Base-by-base conservation (phyloP, 2,113 vertebrate genomes). In the Bucco capensis region DNA sequence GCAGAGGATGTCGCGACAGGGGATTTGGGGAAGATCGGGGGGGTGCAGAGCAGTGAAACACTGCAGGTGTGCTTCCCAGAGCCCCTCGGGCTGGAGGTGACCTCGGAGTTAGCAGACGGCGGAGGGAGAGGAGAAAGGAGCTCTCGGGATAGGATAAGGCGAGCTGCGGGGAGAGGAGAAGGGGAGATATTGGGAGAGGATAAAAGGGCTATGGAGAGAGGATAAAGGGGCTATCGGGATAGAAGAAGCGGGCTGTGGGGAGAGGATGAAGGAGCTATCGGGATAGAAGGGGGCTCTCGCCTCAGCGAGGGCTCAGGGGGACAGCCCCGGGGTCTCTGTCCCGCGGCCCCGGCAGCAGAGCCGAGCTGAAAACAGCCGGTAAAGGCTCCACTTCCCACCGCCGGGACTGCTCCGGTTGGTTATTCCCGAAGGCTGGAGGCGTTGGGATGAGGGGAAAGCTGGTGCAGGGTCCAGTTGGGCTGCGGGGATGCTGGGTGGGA, bases 381-480 rank as follows among this genome's bases (percentile, higher is more conserved):
- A 33, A 3, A 47, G 64, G 1, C 1, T 4, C 13, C 23, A 14
- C 0, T 57, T 74, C 15, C 14, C 78, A 58, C 1, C 3, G 1
- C 0, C 31, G 38, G 42, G 11, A 2, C 30, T 2, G 66, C 3
- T 35, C 35, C 37, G 10, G 31, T 44, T 72, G 76, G 37, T 64
- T 86, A 4, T 38, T 23, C 30, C 74, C 58, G 0, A 3, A 7
- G 42, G 53, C 27, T 19, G 65, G 64, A 77, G 56, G 58, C 25
- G 19, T 35, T 8, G 18, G 46, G 38, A 12, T 35, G 70, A 22
- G 49, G 10, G 17, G 30, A 30, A 30, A 22, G 28, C 13, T 31
- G 27, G 50, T 44, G 21, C 17, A 13, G 12, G 2, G 65, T 33
- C 10, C 24, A 16, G n/a, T 7, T 23, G 2, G 37, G 85, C 30